These are phyloP conservation scores for Aporophyla nigra DNA, from an alignment of 2,888 invertebrate species.

Conservation along the genomic window DNA sequence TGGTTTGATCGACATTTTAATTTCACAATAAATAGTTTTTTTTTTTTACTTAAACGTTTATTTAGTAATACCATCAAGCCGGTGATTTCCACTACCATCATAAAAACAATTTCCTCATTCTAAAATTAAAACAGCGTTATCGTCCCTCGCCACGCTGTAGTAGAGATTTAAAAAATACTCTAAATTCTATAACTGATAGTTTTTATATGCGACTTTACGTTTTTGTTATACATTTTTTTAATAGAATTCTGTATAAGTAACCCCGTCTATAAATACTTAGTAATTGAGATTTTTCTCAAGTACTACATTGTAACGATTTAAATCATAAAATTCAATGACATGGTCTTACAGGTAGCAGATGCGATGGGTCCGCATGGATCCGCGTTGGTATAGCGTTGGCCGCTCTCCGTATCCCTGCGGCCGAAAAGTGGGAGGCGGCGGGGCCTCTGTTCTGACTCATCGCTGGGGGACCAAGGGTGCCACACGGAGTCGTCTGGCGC, in stretches of 20 bases:
- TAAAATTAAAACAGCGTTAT: slow-evolving; percentile 71
- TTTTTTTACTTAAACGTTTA: not conserved
- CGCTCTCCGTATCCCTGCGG: no score
- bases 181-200: slow-evolving; percentile 38
- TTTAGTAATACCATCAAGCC: not conserved
- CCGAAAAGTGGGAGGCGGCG: no score
- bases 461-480: no score
- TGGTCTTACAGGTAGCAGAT: not conserved
- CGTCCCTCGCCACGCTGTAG: slow-evolving; percentile 78
- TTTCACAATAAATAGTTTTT: not conserved
- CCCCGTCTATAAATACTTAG: slow-evolving; percentile 38
- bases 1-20: not conserved
- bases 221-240: slow-evolving; percentile 42
- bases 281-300: slow-evolving; percentile 9
- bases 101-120: slow-evolving; percentile 73
- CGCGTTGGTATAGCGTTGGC: no score
- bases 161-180: slow-evolving; percentile 69
- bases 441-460: no score
- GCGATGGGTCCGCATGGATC: no score
- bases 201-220: slow-evolving; percentile 37
- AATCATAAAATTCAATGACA: not conserved
- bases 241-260: slow-evolving; percentile 29
- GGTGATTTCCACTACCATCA: slow-evolving; percentile 31
- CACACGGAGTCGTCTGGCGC: no score
- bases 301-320: not conserved